These are phyloP conservation scores for Drosophila parvula DNA, from an alignment of 1,140 invertebrate species.

Conservation along the genomic window DNA sequence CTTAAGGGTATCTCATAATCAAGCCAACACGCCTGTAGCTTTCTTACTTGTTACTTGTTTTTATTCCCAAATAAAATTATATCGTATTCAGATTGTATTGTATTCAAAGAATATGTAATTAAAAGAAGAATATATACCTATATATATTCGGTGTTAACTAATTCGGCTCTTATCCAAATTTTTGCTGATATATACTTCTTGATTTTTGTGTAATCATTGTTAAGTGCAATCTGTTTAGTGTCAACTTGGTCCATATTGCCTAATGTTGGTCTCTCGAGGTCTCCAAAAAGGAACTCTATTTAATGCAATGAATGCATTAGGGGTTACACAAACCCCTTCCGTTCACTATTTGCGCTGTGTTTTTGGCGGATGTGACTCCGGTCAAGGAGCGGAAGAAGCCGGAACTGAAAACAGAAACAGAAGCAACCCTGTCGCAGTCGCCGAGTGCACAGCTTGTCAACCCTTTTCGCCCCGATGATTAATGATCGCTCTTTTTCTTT, in stretches of 20 bases:
- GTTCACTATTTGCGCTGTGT: neutral
- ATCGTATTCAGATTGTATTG: no score
- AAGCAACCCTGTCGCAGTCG: conserved; percentile 34
- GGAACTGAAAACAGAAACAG: conserved; percentile 15
- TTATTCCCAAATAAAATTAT: no score
- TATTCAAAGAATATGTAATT: neutral
- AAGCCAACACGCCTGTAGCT: no score
- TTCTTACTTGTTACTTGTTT: neutral
- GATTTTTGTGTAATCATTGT: neutral
- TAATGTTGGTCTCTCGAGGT: conserved; percentile 8
- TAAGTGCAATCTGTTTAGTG: neutral
- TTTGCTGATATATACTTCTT: no score
- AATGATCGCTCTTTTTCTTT: conserved; percentile 70
- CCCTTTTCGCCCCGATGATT: conserved; percentile 73
- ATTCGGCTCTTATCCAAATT: neutral
- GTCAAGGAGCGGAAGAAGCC: conserved; percentile 45
- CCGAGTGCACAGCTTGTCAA: conserved; percentile 67
- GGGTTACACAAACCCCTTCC: conserved; percentile 21
- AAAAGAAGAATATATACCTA: neutral
- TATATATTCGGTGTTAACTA: neutral
- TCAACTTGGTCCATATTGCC: conserved; percentile 7
- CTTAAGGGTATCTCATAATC: no score
- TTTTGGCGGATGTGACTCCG: conserved; percentile 46
- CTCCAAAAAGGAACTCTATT: neutral
- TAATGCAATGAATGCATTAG: conserved; percentile 41